These are phyloP conservation scores for Meandrina meandrites DNA, from an alignment of 92 coral and sea anemone genomes.

Conservation along the genomic window DNA sequence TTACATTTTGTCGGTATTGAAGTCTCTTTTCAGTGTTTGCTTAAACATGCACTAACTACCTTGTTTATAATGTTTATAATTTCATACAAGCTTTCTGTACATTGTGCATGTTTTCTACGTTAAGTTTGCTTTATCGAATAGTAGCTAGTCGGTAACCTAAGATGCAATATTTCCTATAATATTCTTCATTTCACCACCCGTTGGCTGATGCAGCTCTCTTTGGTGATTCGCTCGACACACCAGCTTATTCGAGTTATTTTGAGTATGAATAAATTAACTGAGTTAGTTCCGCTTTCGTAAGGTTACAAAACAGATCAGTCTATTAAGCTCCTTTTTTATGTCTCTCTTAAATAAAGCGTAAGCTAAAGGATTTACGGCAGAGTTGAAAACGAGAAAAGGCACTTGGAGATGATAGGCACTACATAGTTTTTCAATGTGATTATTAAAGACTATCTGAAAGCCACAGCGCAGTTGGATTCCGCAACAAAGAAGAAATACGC, in stretches of 20 bases:
- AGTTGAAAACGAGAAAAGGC: not conserved
- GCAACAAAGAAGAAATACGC: not conserved
- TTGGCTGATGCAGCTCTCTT: too few species aligned
- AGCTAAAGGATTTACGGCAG: slow-evolving; percentile 11
- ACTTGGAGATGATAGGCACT: too few species aligned
- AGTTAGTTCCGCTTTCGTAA: not conserved
- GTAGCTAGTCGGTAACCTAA: too few species aligned
- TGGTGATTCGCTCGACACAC: not conserved
- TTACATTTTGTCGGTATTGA: too few species aligned
- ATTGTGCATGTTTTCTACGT: too few species aligned
- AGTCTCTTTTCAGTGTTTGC: too few species aligned
- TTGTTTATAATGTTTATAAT: too few species aligned
- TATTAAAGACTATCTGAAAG: not conserved
- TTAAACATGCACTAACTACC: too few species aligned
- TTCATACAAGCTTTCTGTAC: too few species aligned
- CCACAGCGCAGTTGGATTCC: not conserved
- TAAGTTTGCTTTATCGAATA: too few species aligned
- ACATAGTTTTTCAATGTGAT: not conserved
- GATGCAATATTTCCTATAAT: too few species aligned
- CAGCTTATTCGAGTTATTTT: not conserved
- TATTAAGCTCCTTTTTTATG: slow-evolving; percentile 4
- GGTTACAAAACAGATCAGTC: not conserved
- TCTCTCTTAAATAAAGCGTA: slow-evolving; percentile 1
- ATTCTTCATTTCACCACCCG: too few species aligned
- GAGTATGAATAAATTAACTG: not conserved